A percentile compares a stretch with the other conserved stretches of the same genome.
Evolutionary conservation across 2,113 vertebrate species (phyloP).

Genomic region (Enhydra lutris): DNA sequence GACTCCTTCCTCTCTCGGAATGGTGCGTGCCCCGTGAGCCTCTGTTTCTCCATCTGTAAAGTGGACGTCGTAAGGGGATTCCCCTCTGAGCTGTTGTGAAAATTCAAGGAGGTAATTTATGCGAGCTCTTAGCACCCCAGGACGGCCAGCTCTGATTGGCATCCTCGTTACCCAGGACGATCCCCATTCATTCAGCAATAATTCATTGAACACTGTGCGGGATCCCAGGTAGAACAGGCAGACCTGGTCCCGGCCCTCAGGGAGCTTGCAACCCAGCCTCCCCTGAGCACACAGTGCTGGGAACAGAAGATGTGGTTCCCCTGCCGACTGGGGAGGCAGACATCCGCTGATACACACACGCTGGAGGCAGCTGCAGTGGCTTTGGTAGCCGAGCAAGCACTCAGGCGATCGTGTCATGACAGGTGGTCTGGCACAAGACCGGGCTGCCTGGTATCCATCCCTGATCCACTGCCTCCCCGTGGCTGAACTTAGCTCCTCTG

Average conservation of each 20-base stretch:
- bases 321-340: neutral
- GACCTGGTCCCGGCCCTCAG: neutral
- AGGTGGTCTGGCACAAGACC: neutral
- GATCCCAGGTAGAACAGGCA: neutral
- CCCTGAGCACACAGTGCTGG: too few relatives aligned
- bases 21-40: too few relatives aligned
- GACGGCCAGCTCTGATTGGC: neutral
- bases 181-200: neutral
- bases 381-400: too few relatives aligned
- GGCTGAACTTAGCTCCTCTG: neutral
- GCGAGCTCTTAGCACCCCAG: neutral
- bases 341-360: neutral
- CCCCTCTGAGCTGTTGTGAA: neutral
- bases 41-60: neutral
- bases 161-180: neutral
- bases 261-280: neutral
- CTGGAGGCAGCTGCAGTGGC: neutral
- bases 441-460: neutral
- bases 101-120: neutral
- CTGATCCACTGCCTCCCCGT: neutral
- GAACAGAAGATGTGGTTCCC: neutral
- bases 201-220: neutral
- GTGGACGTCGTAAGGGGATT: neutral
- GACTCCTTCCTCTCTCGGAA: neutral
- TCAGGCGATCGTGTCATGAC: neutral